Conservation (phyloP, 2,797 vertebrate genomes). For the Tolypeutes matacus region DNA sequence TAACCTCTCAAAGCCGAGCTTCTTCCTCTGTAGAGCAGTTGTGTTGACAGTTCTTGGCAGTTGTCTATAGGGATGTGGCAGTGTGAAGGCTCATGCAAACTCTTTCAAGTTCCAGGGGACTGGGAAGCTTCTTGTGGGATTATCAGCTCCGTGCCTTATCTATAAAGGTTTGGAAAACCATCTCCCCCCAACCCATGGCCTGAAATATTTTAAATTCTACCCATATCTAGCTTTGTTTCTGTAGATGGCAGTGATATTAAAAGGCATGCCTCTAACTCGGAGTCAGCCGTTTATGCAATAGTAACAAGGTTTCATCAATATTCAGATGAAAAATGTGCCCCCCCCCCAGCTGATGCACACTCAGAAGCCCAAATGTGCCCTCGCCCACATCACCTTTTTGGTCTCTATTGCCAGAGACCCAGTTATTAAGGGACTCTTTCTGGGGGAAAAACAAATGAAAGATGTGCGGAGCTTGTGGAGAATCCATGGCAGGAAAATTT, state of each 20-base stretch:
- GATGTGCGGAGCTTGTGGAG: not conserved
- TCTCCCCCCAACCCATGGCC: not conserved
- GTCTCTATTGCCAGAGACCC: not conserved
- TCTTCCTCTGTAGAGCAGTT: not conserved
- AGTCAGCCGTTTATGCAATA: not conserved
- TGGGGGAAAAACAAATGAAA: not conserved
- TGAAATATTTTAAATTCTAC: not conserved
- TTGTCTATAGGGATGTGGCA: not conserved
- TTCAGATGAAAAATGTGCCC: not conserved
- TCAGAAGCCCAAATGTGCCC: not conserved
- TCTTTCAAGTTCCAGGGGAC: not conserved
- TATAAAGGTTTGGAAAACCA: slow-evolving; percentile 4
- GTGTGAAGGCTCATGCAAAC: not conserved
- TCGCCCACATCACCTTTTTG: not conserved
- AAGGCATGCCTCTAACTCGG: not conserved
- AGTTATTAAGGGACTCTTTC: not conserved
- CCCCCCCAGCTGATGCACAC: not conserved
- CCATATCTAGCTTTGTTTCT: slow-evolving; percentile 3
- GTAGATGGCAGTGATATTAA: not conserved
- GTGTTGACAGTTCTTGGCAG: slow-evolving; percentile 42
- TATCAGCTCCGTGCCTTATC: not conserved
- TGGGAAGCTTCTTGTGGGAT: not conserved
- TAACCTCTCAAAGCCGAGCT: not conserved
- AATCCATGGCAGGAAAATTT: not conserved
- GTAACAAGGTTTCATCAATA: not conserved